Evolutionary conservation across 2,888 invertebrate genomes (phyloP), one percentile per base, ranked within the genome.

Genomic region (Agapostemon virescens): DNA sequence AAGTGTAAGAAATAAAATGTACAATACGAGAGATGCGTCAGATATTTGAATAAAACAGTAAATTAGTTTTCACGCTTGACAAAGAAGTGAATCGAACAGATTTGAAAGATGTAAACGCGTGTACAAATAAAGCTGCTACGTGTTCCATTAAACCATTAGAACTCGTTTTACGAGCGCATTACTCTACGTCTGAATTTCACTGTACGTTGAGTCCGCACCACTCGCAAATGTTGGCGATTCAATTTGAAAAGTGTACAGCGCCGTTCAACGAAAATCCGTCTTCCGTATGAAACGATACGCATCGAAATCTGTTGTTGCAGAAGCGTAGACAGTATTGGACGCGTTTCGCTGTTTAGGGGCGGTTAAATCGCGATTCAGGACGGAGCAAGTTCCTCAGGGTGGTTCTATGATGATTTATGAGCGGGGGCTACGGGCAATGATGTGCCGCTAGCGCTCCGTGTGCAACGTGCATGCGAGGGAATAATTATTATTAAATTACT

Each of bases 401-500:
- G 63, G 40, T 76, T 77, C 75, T 42, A 58, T 30, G 78, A 69
- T 83, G 83, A 86, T 86, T 86, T 84, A 86, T 69, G 86, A 81
- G 83, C 75, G 40, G 23, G 23, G 42, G 36, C 55, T 68, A 61
- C 74, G 79, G 49, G 72, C 69, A 42, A 73, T 75, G 82, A 76
- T 84, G 80, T 69, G 74, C 69, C 58, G 49, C 42, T 55, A 26
- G 33, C 30, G 58, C 38, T 76, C 58, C 77, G 75, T 49, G 82
- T 9, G 30, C 33, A 26, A 36, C 64, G 58, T 75, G 69, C 70
- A 76, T 77, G 79, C 68, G 74, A 77, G 78, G 63, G 85, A 86
- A 86, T 86, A 85, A 86, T 86, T 86, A 84, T 86, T 86, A 86
- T 85, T 86, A 82, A 87, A 86, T 87, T 87, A 86, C 87, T 87